Conservation (phyloP, 2,797 vertebrate species). For the Pteronotus mesoamericanus region DNA sequence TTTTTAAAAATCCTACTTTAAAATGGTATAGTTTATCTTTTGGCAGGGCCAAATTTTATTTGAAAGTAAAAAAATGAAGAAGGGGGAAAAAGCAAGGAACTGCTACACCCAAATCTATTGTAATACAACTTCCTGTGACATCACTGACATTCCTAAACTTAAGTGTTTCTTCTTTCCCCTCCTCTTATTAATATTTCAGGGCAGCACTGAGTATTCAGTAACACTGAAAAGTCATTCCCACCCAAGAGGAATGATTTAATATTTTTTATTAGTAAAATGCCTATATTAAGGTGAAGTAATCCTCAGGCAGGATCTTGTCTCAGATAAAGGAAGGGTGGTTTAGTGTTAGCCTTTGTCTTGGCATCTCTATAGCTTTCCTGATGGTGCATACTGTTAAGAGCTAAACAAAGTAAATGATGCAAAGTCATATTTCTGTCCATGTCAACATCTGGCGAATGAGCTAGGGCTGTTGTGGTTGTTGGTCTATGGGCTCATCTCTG, state of each 20-base stretch:
- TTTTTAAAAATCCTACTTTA: constrained; percentile 23
- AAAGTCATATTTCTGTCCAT: not conserved
- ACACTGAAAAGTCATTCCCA: constrained; percentile 8
- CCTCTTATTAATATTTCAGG: not conserved
- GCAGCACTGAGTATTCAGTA: constrained; percentile 28
- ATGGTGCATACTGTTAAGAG: not conserved
- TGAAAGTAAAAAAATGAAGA: constrained; percentile 24
- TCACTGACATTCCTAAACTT: constrained; percentile 64
- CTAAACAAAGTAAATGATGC: not conserved
- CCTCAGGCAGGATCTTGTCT: not conserved
- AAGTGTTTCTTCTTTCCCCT: constrained; percentile 59
- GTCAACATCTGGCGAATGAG: not conserved
- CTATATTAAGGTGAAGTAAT: not conserved
- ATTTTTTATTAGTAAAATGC: not conserved
- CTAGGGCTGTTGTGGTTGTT: too few species aligned
- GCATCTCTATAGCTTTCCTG: not conserved
- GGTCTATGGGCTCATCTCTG: not conserved
- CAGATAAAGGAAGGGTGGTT: not conserved
- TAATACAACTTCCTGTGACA: constrained; percentile 87
- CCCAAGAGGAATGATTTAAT: not conserved
- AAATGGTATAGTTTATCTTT: constrained; percentile 36
- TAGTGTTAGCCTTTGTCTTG: not conserved
- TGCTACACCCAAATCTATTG: constrained; percentile 89
- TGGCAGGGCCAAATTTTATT: constrained; percentile 45
- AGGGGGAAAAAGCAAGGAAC: constrained; percentile 78